phyloP scores from a whole-genome alignment of 2,113 vertebrate species.

The Myotis yumanensis region DNA sequence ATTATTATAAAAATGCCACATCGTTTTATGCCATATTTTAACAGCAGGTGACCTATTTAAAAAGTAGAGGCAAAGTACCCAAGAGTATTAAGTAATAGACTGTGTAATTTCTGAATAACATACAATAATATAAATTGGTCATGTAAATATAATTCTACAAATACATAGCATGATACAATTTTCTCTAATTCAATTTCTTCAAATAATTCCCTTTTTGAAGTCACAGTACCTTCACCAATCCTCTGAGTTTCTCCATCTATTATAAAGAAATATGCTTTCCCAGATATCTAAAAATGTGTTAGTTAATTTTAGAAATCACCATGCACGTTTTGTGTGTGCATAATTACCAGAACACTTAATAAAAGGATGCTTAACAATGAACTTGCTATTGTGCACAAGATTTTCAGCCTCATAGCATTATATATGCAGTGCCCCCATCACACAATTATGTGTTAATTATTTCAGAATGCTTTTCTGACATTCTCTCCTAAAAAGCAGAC shows the following conservation, averaged over 20 bases:
- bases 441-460: not conserved
- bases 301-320: constrained; percentile 32
- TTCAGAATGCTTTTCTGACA: not conserved
- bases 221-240: not conserved
- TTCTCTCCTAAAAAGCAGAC: not conserved
- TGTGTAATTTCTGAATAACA: not conserved
- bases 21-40: not conserved
- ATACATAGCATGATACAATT: not conserved
- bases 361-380: not conserved
- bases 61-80: not conserved
- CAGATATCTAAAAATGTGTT: not conserved
- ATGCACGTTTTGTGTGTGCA: not conserved
- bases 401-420: not conserved
- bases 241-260: not conserved
- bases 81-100: not conserved
- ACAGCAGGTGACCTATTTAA: not conserved
- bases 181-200: not conserved
- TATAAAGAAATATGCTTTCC: not conserved
- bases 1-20: not conserved
- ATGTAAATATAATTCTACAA: constrained; percentile 3
- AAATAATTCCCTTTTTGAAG: not conserved
- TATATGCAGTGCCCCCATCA: not conserved
- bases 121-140: not conserved
- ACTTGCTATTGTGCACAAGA: not conserved
- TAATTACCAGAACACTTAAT: not conserved